Evolutionary conservation across 1,140 invertebrate genomes (phyloP).

Genomic region (Drosophila leontia): DNA sequence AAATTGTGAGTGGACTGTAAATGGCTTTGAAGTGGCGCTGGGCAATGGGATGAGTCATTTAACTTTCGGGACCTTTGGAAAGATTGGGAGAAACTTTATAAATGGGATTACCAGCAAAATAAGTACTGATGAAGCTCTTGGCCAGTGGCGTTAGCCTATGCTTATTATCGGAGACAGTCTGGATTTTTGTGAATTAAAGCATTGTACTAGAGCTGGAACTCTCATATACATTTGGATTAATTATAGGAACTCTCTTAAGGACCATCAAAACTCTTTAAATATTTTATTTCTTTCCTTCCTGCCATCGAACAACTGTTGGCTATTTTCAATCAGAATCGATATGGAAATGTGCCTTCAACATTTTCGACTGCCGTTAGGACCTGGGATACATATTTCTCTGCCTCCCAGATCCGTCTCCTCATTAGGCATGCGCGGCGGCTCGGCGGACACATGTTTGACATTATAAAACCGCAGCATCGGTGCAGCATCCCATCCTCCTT

Average conservation of each 20-base stretch:
- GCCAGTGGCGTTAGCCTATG: too few species aligned
- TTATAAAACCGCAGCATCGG: conserved; percentile 72
- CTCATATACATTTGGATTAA: too few species aligned
- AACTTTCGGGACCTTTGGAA: too few species aligned
- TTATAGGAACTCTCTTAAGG: not conserved
- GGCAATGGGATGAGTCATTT: conserved; percentile 26
- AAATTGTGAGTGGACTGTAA: conserved; percentile 57
- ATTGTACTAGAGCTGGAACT: not conserved
- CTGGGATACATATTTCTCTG: conserved; percentile 49
- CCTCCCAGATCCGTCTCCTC: conserved; percentile 28
- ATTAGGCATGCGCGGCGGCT: conserved; percentile 48
- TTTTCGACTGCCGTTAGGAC: conserved; percentile 46
- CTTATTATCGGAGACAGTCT: not conserved
- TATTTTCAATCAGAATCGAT: conserved; percentile 17
- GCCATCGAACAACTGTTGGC: not conserved
- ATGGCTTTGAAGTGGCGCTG: conserved; percentile 28
- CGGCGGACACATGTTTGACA: conserved; percentile 76
- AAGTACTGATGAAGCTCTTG: too few species aligned
- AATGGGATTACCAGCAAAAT: too few species aligned
- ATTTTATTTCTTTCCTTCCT: not conserved
- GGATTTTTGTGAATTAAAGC: not conserved
- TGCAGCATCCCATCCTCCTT: conserved; percentile 28
- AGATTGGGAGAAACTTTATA: not conserved
- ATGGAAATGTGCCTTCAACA: conserved; percentile 13
- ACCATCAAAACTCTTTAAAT: not conserved